phyloP scores from a whole-genome alignment of 2,888 invertebrate genomes.

The Aleiodes testaceus region DNA sequence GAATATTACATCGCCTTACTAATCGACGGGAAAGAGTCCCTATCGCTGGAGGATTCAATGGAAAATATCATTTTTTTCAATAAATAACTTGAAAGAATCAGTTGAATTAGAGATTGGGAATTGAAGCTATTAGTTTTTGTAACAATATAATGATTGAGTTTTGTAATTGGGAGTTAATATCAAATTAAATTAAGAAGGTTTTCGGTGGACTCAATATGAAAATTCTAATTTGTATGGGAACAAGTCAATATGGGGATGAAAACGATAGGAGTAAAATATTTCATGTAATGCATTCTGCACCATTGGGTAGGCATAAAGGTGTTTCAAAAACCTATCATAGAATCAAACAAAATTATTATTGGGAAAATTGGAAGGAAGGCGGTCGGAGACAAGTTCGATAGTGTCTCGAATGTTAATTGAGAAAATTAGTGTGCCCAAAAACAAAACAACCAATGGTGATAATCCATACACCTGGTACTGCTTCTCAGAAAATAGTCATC shows the following conservation, averaged over 20 bases:
- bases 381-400: slow-evolving; percentile 25
- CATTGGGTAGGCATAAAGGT: slow-evolving; percentile 34
- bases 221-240: slow-evolving; percentile 8
- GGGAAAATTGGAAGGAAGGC: slow-evolving; percentile 36
- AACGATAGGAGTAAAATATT: slow-evolving; percentile 5
- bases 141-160: no score
- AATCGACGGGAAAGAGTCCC: slow-evolving; percentile 20
- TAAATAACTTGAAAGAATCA: no score
- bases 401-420: slow-evolving; percentile 35
- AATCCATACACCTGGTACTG: slow-evolving; percentile 34
- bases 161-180: no score
- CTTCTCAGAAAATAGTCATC: slow-evolving; percentile 36
- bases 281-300: slow-evolving; percentile 7
- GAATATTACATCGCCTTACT: no score
- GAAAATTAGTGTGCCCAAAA: slow-evolving; percentile 33
- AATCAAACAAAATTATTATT: slow-evolving; percentile 36
- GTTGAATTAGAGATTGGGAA: no score
- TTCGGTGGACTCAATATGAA: background rate
- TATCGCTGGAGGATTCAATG: background rate
- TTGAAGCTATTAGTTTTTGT: no score
- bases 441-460: slow-evolving; percentile 40
- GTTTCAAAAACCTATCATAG: slow-evolving; percentile 38
- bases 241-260: background rate
- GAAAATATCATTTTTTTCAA: no score
- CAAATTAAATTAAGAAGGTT: background rate